Evolutionary conservation across 2,888 invertebrate species (phyloP), one percentile per base, ranked within the genome.

Genomic region (Ditula angustiorana): DNA sequence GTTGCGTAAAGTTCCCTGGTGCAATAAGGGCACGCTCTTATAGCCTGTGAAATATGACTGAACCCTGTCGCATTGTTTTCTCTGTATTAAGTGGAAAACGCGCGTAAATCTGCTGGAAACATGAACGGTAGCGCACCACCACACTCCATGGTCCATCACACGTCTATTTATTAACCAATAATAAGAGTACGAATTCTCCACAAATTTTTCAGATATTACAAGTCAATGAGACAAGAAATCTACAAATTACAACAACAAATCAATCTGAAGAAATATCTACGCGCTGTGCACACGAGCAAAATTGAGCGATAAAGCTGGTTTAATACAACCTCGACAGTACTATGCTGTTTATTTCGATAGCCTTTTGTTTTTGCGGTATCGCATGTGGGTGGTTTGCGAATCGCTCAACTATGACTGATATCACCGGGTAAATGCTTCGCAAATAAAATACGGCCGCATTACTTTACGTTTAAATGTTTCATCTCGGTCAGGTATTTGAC

Each of bases 371-470:
- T 41, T 21, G 52, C 41, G 50, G 49, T 46, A 47, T 61, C 24
- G 52, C 44, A 52, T 61, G 61, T 53, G 44, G 61, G 60, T 44
- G 58, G 47, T 56, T 56, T 56, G 21, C 44, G 52, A 61, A 44
- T 46, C 61, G 24, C 24, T 61, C 52, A 46, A 33, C 52, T 53
- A 53, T 44, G 33, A 61, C 21, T 44, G 52, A 61, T 61, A 61
- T 23, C 30, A n/a, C 30, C 16, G 21, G 33, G 37, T 28, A 30
- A 61, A 44, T 47, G 24, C 47, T 8, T 23, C 23, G 30, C 33
- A 35, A 58, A 58, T 52, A 61, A 61, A 56, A 44, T 44, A 52
- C 50, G 50, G 16, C 24, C 33, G 21, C 30, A 33, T 28, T 41
- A 37, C 24, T 53, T 30, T 44, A 44, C 44, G 3, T 44, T 44